Percentiles rank a stretch among this genome's conserved stretches.
These are phyloP conservation scores for Rambutsinella grinnellia DNA, from an alignment of 2,888 invertebrate species.

Conservation along the genomic window DNA sequence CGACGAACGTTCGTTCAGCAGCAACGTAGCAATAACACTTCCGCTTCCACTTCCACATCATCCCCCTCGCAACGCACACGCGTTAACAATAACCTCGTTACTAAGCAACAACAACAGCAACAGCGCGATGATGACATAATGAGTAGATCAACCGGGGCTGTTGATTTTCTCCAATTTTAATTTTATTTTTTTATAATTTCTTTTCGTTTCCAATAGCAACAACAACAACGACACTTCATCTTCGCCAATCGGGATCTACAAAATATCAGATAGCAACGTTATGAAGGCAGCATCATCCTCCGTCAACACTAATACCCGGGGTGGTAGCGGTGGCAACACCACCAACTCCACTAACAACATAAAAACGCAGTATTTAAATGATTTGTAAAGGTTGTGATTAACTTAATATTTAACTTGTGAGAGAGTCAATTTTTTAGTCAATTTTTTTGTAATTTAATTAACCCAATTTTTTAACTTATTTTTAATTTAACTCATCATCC, in stretches of 20 bases:
- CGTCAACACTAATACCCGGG: not conserved
- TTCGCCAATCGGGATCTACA: conserved; percentile 10
- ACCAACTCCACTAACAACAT: not conserved
- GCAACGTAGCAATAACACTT: too few species aligned
- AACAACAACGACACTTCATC: conserved; percentile 1
- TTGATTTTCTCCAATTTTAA: conserved; percentile 32
- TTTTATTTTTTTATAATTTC: conserved; percentile 1
- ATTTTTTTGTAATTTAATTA: too few species aligned
- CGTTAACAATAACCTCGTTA: conserved; percentile 7
- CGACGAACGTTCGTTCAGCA: too few species aligned
- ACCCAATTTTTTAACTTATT: too few species aligned
- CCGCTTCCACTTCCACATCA: not conserved
- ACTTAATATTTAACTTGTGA: not conserved
- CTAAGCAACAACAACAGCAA: not conserved
- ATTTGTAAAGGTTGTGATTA: not conserved
- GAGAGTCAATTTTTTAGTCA: too few species aligned
- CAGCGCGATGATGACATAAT: conserved; percentile 25
- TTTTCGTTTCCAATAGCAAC: conserved; percentile 6
- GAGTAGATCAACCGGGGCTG: conserved; percentile 30
- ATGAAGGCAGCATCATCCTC: not conserved
- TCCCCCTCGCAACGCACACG: not conserved
- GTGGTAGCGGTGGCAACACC: conserved; percentile 21
- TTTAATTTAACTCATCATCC: too few species aligned
- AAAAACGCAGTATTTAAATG: conserved; percentile 32
- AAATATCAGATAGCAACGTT: conserved; percentile 6